These are phyloP conservation scores for Manis crassicaudata DNA, from an alignment of 2,797 vertebrate genomes.

Conservation along the genomic window DNA sequence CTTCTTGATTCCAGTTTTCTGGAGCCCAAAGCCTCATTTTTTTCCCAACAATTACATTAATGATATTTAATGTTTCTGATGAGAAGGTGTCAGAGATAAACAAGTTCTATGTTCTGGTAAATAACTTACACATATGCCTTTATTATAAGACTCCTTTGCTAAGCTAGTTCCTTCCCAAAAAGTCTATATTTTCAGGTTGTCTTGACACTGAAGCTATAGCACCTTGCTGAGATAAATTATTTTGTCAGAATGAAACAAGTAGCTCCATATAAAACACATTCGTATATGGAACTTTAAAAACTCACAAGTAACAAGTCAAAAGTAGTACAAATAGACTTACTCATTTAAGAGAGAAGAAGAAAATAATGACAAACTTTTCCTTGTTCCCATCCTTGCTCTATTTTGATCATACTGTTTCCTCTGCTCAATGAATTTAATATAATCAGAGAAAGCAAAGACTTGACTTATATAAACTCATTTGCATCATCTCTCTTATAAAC, in stretches of 20 bases:
- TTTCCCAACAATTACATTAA: conserved; percentile 2
- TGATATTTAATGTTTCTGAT: not conserved
- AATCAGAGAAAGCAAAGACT: not conserved
- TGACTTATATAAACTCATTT: not conserved
- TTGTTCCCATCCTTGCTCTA: not conserved
- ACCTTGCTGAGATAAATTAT: not conserved
- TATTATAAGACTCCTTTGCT: not conserved
- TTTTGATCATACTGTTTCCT: not conserved
- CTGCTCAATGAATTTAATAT: not conserved
- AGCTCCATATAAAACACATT: not conserved
- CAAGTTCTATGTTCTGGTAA: not conserved
- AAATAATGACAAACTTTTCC: not conserved
- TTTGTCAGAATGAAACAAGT: conserved; percentile 6
- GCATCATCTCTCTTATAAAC: not conserved
- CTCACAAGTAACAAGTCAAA: conserved; percentile 12
- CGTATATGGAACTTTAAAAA: not conserved
- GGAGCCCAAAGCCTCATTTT: not conserved
- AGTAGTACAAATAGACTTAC: not conserved
- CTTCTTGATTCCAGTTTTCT: not conserved
- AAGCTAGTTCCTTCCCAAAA: not conserved
- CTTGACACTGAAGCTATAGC: not conserved
- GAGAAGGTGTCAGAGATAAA: not conserved
- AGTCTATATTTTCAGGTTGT: not conserved
- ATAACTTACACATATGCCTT: not conserved
- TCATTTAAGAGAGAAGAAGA: conserved; percentile 1